Percentiles rank a stretch among this genome's conserved stretches.
phyloP scores from a whole-genome alignment of 2,888 invertebrate genomes.

The Thumatha senex region DNA sequence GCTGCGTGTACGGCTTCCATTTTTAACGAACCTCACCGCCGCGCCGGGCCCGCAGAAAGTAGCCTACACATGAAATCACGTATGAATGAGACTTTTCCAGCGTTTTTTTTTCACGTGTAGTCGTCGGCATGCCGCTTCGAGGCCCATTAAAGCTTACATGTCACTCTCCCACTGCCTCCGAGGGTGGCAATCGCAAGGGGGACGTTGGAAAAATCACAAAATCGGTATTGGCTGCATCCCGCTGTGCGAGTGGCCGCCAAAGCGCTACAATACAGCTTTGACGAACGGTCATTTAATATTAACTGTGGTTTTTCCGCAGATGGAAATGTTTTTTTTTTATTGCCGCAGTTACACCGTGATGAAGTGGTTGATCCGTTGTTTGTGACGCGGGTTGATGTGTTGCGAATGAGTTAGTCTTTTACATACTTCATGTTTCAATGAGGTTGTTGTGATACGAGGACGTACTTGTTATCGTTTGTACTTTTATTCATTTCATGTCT shows the following conservation, averaged over 20 bases:
- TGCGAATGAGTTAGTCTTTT: conserved; percentile 73
- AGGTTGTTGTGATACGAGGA: conserved; percentile 61
- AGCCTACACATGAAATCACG: conserved; percentile 83
- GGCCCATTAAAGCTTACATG: conserved; percentile 82
- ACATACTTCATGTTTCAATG: conserved; percentile 61
- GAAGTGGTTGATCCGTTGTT: conserved; percentile 77
- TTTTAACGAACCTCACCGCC: conserved; percentile 79
- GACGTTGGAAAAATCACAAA: conserved; percentile 74
- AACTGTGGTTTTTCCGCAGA: conserved; percentile 82
- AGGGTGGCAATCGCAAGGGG: conserved; percentile 34
- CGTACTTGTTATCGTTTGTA: conserved; percentile 51
- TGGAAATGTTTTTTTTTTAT: conserved; percentile 81
- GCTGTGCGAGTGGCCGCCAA: conserved; percentile 61
- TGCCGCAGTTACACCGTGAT: conserved; percentile 74
- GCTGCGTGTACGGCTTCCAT: conserved; percentile 73
- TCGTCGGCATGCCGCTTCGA: conserved; percentile 71
- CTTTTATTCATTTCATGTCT: conserved; percentile 16
- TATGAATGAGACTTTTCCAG: conserved; percentile 79
- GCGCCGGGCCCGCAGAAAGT: conserved; percentile 78
- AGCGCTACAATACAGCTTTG: conserved; percentile 79
- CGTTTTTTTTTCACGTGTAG: conserved; percentile 76
- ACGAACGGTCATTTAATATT: conserved; percentile 83
- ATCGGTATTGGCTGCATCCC: conserved; percentile 78
- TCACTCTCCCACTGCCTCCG: conserved; percentile 66
- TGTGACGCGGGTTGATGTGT: conserved; percentile 76